Evolutionary conservation across 2,113 vertebrate genomes (phyloP), one percentile per base, ranked within the genome.

Genomic region (Candoia aspera): DNA sequence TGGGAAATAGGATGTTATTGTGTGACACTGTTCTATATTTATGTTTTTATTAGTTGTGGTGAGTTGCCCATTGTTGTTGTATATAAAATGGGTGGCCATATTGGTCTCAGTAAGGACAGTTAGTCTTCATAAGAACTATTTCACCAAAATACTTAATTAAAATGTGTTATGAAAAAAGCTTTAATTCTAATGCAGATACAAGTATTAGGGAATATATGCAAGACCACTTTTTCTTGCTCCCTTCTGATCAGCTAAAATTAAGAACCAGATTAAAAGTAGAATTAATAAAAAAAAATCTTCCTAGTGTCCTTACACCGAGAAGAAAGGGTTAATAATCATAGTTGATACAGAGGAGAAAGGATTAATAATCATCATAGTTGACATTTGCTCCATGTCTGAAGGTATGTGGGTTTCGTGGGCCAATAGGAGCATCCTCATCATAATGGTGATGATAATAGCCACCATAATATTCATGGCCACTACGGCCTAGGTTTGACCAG

Each of bases 321-420:
- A 37, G 49, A 49, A 24, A 1, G 15, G 37, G 85, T 46, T 26
- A 24, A 15, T 99, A 99, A 95, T 99, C 98, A 0, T 99, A 99
- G 95, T 99, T 99, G 95, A 99, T 98, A 0, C 98, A 79, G 73
- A 79, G 33, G 42, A 3, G 73, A 79, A 79, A 79, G 0, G 33
- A 1, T 89, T 54, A 99, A 94, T 99, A 99, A 95, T 99, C 98
- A 0, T 99, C 98, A 0, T 99, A 99, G 95, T 99, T 99, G 95
- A 99, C 98, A 0, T 98, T 95, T 10, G 99, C 98, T 17, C 99
- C 98, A 0, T 99, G 98, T 92, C 99, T 97, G 96, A 98, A 98
- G 42, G 96, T 94, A 4, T 97, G 21, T 0, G 97, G 95, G 89
- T 98, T 96, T 8, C 94, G 97, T 0, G 99, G 98, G 19, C 97